Base-by-base conservation (phyloP, 2,888 invertebrate species). In the Ennomos fuscantarius region DNA sequence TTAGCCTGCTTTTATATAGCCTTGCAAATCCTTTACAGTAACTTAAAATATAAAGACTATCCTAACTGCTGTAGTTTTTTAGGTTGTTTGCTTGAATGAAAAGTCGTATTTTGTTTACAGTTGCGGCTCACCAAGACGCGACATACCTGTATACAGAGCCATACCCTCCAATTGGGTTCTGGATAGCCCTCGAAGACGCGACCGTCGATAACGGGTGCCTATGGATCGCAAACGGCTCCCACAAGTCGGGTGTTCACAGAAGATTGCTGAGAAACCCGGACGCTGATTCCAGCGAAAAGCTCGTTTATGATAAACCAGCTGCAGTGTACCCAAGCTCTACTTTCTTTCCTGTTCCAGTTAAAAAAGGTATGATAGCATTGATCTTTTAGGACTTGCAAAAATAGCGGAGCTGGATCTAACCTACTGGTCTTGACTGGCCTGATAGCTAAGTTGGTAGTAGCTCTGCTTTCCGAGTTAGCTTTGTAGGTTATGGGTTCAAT, bases 131-230 rank as follows among this genome's bases (percentile, higher is more conserved):
- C 82, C 97, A 97, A 86, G 99, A 99, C 81, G 95, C 96, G 0
- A 95, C 97, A 2, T 99, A 96, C 82, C 90, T 99, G 40, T 93
- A 96, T 79, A 97, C 98, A 0, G 96, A 96, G 12, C 99, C 98
- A 1, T 93, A 94, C 40, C 95, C 95, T 9, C 92, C 97, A 0
- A 84, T 97, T 1, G 99, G 99, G 0, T 96, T 99, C 76, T 99
- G 99, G 99, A 95, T 99, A 63, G 98, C 99, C 0, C 86, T 99
- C 6, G 98, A 99, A 75, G 98, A 99, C 76, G 97, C 98, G 0
- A 97, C 97, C 0, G 63, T 95, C 11, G 96, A 98, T 78, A 99
- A 99, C 81, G 99, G 99, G 5, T 99, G 99, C 76, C 92, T 99
- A 5, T 97, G 97, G 95, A 96, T 99, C 76, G 95, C 96, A 2